Conservation (phyloP, 64 coral and sea anemone species). For the Orbicella faveolata region DNA sequence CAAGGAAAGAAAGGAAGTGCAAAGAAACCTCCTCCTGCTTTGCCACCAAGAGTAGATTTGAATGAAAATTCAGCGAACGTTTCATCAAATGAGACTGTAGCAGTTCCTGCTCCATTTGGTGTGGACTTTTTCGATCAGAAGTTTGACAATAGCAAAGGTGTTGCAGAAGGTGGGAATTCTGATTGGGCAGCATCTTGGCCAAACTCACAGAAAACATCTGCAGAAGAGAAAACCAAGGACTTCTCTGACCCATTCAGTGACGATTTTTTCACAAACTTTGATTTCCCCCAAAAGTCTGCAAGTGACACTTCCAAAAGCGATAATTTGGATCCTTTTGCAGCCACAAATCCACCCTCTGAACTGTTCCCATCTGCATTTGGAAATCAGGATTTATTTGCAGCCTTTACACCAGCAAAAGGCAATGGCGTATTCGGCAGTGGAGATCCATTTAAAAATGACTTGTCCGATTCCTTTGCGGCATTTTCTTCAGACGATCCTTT, state of each 20-base stretch:
- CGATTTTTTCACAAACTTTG: constrained; percentile 82
- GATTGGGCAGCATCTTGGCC: constrained; percentile 30
- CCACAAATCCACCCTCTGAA: constrained; percentile 32
- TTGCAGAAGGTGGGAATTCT: not conserved
- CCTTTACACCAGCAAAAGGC: constrained; percentile 42
- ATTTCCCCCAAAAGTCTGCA: constrained; percentile 14
- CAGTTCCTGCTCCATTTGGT: constrained; percentile 55
- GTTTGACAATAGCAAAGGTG: constrained; percentile 5
- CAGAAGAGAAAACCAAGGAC: constrained; percentile 10
- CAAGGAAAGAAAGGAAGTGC: constrained; percentile 36
- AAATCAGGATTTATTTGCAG: constrained; percentile 67
- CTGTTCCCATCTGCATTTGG: constrained; percentile 48
- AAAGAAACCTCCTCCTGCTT: constrained; percentile 66
- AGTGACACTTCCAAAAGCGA: not conserved
- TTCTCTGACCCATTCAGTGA: constrained; percentile 62
- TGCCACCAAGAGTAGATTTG: constrained; percentile 80
- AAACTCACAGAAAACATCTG: not conserved
- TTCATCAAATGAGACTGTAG: constrained; percentile 1
- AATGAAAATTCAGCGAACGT: not conserved
- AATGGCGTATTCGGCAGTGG: constrained; percentile 19
- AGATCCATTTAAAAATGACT: constrained; percentile 20
- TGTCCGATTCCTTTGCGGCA: constrained; percentile 52
- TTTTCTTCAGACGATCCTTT: constrained; percentile 67
- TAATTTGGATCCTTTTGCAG: constrained; percentile 54
- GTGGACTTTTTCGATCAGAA: constrained; percentile 2